Evolutionary conservation across 2,113 vertebrate genomes (phyloP).

Genomic region (Oryctolagus cuniculus): mOryCun1.1 NC_091448.1:28152001-28152500

Average conservation of each 20-base stretch:
- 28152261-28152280: not conserved
- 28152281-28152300: not conserved
- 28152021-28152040: too few species aligned
- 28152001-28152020: too few species aligned
- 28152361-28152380: not conserved
- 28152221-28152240: constrained; percentile 2
- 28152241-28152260: not conserved
- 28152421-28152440: not conserved
- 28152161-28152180: not conserved
- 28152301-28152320: not conserved
- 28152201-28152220: not conserved
- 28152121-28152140: not conserved
- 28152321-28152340: not conserved
- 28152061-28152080: too few species aligned
- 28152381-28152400: not conserved
- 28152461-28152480: not conserved
- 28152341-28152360: not conserved
- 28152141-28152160: not conserved
- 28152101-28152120: not conserved
- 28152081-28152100: too few species aligned
- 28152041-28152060: too few species aligned
- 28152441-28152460: not conserved
- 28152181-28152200: not conserved
- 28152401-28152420: not conserved
- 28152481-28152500: not conserved